phyloP scores from a whole-genome alignment of 1,140 invertebrate species.

The Chironomus striatipennis region DNA sequence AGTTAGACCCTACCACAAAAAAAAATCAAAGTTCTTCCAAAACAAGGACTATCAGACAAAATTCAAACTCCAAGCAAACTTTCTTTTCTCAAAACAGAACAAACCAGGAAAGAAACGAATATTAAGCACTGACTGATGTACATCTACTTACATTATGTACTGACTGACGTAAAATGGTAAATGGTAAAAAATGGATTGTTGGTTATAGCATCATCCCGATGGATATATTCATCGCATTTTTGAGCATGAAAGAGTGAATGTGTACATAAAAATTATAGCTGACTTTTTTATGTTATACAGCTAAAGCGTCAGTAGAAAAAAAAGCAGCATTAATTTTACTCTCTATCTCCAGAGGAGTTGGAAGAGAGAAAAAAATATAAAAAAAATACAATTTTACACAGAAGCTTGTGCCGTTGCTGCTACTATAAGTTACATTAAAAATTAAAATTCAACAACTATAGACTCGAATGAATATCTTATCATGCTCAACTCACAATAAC shows the following conservation, averaged over 20 bases:
- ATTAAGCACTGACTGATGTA: too few relatives aligned
- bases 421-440: conserved; percentile 6
- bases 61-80: too few relatives aligned
- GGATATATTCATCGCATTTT: conserved; percentile 13
- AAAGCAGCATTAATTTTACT: neutral
- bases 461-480: conserved; percentile 13
- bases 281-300: neutral
- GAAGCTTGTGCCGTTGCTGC: neutral
- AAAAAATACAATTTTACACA: neutral
- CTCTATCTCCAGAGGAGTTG: neutral
- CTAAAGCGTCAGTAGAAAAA: neutral
- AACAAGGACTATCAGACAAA: too few relatives aligned
- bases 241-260: neutral
- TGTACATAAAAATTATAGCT: conserved; percentile 14
- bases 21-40: too few relatives aligned
- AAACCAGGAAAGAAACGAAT: too few relatives aligned
- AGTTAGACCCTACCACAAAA: too few relatives aligned
- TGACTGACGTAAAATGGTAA: neutral
- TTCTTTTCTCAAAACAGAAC: too few relatives aligned
- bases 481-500: neutral
- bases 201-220: conserved; percentile 6
- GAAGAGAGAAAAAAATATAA: neutral
- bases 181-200: neutral
- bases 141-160: too few relatives aligned
- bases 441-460: conserved; percentile 15